Conservation (phyloP, 2,797 vertebrate genomes). For the Saxicola maurus region DNA sequence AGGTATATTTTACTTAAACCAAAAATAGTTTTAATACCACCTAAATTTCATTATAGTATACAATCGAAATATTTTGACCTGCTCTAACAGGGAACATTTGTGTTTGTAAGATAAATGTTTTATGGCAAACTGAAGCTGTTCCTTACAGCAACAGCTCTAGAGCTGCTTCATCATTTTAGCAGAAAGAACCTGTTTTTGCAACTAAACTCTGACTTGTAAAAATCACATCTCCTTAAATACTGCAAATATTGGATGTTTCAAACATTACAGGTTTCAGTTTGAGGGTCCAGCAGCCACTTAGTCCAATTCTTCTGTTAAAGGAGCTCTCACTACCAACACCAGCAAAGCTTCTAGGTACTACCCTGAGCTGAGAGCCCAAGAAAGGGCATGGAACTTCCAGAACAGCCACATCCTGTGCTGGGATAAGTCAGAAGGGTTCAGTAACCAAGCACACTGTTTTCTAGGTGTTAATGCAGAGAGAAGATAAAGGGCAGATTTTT, state of each 20-base stretch:
- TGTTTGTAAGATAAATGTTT: conserved; percentile 14
- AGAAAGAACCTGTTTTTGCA: conserved; percentile 7
- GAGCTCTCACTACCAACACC: neutral
- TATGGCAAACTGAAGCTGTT: neutral
- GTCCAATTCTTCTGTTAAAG: neutral
- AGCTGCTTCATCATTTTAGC: neutral
- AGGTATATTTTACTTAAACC: neutral
- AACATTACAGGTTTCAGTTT: neutral
- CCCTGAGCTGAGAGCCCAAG: neutral
- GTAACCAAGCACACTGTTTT: neutral
- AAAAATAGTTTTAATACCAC: neutral
- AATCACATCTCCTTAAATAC: conserved; percentile 5
- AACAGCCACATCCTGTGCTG: neutral
- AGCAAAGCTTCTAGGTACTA: neutral
- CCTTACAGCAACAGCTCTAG: neutral
- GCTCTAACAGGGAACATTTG: neutral
- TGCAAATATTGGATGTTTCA: neutral
- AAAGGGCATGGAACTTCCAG: neutral
- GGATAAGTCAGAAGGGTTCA: neutral
- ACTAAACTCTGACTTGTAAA: neutral
- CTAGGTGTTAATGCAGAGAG: neutral
- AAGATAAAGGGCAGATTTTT: neutral
- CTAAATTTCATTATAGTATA: neutral
- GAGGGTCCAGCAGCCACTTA: neutral
- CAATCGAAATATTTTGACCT: conserved; percentile 4